Evolutionary conservation across 2,113 vertebrate genomes (phyloP).

Genomic region (Ictalurus punctatus): DNA sequence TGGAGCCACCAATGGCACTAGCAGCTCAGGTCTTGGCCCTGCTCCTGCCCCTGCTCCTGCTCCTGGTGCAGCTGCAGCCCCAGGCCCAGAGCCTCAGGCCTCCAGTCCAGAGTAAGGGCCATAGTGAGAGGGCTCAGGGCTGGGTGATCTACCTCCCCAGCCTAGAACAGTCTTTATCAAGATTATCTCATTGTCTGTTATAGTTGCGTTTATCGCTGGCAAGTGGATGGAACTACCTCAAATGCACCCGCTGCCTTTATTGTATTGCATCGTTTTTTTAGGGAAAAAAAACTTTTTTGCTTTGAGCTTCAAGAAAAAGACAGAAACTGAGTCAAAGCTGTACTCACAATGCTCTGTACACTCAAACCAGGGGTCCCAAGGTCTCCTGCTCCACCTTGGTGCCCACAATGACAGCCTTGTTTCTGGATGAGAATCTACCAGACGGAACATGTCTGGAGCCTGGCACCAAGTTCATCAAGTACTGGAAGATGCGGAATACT

Average conservation of each 20-base stretch:
- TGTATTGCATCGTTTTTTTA: slow-evolving; percentile 57
- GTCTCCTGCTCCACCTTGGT: slow-evolving; percentile 84
- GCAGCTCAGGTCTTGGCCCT: slow-evolving; percentile 73
- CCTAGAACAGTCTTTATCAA: slow-evolving; percentile 72
- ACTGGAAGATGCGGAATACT: slow-evolving; percentile 97
- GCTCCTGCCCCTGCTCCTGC: slow-evolving; percentile 67
- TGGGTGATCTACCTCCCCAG: slow-evolving; percentile 73
- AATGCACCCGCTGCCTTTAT: slow-evolving; percentile 60
- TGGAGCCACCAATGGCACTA: slow-evolving; percentile 77
- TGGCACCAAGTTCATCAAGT: slow-evolving; percentile 94
- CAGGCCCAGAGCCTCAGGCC: slow-evolving; percentile 74
- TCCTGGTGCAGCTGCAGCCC: slow-evolving; percentile 68
- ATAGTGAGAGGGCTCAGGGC: slow-evolving; percentile 75
- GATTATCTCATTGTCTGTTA: slow-evolving; percentile 62
- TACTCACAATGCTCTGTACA: slow-evolving; percentile 80
- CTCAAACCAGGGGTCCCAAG: slow-evolving; percentile 82
- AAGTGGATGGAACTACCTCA: slow-evolving; percentile 62
- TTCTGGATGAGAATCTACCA: slow-evolving; percentile 98
- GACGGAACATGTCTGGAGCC: slow-evolving; percentile 92
- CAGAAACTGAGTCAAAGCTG: slow-evolving; percentile 65
- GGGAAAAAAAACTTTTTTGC: slow-evolving; percentile 65
- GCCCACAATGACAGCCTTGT: slow-evolving; percentile 89
- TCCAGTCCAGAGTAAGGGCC: slow-evolving; percentile 83
- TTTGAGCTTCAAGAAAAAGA: slow-evolving; percentile 61
- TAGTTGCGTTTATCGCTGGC: slow-evolving; percentile 61